These are phyloP conservation scores for Pyrocephalus nanus DNA, from an alignment of 2,797 vertebrate genomes.

Conservation along the genomic window DNA sequence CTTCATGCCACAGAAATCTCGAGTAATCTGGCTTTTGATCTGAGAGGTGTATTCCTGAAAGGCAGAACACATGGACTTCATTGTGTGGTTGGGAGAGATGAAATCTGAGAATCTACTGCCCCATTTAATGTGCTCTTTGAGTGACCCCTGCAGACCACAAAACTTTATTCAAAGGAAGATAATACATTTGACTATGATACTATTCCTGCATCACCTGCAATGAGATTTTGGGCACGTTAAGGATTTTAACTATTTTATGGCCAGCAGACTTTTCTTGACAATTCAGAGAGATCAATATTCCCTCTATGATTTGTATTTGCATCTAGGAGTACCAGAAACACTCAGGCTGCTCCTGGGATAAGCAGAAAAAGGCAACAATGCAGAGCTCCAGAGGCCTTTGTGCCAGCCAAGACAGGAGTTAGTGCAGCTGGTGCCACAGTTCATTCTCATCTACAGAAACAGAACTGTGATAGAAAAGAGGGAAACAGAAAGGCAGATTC, in stretches of 20 bases:
- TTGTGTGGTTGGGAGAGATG: neutral
- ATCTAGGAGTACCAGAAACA: neutral
- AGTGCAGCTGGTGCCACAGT: neutral
- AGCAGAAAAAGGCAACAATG: neutral
- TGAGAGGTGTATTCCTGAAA: constrained; percentile 53
- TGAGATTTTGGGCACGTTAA: neutral
- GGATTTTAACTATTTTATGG: neutral
- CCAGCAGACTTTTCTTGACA: neutral
- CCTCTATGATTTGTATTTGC: neutral
- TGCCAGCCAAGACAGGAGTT: neutral
- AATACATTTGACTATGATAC: neutral
- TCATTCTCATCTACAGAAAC: neutral
- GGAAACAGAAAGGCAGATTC: neutral
- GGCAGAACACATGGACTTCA: neutral
- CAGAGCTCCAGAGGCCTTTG: neutral
- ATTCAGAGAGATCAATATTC: neutral
- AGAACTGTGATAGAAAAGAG: neutral
- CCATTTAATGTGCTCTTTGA: neutral
- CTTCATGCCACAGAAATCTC: constrained; percentile 58
- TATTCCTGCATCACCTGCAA: neutral
- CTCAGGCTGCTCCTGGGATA: neutral
- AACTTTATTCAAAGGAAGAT: neutral
- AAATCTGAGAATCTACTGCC: neutral
- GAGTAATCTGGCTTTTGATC: constrained; percentile 48
- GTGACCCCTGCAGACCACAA: neutral